Evolutionary conservation across 2,797 vertebrate genomes (phyloP).

Genomic region (Aratinga solstitialis): DNA sequence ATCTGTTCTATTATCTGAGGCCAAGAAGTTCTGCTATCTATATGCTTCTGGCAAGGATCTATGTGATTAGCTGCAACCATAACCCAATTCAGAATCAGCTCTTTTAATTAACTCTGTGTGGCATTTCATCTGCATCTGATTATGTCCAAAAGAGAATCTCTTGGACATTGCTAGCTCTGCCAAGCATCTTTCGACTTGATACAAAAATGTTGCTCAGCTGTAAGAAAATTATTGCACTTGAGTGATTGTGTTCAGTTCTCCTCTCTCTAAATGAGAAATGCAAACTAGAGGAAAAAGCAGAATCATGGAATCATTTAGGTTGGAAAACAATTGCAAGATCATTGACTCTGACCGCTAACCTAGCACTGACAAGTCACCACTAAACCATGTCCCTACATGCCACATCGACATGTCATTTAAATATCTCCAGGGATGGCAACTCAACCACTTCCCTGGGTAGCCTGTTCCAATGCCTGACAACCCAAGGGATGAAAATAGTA

Average conservation of each 20-base stretch:
- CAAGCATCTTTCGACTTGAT: not conserved
- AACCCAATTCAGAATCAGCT: not conserved
- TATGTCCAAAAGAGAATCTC: not conserved
- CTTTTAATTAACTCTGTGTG: conserved; percentile 36
- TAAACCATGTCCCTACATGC: not conserved
- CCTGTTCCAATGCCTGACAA: not conserved
- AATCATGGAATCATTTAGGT: not conserved
- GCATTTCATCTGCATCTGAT: not conserved
- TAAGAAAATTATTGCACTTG: not conserved
- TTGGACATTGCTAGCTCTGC: not conserved
- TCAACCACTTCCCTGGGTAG: not conserved
- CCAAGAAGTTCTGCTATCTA: conserved; percentile 17
- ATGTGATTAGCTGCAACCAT: not conserved
- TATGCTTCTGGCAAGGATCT: not conserved
- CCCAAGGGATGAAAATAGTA: not conserved
- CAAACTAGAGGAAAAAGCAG: not conserved
- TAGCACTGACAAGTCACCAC: not conserved
- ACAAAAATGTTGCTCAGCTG: not conserved
- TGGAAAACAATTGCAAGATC: not conserved
- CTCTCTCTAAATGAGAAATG: not conserved
- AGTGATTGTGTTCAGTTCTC: not conserved
- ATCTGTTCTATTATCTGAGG: not conserved
- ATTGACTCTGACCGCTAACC: not conserved
- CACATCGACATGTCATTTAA: not conserved
- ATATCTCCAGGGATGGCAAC: not conserved